Percentiles rank a stretch among this genome's conserved stretches.
These are phyloP conservation scores for Neogobius melanostomus DNA, from an alignment of 2,113 vertebrate genomes.

Conservation along the genomic window DNA sequence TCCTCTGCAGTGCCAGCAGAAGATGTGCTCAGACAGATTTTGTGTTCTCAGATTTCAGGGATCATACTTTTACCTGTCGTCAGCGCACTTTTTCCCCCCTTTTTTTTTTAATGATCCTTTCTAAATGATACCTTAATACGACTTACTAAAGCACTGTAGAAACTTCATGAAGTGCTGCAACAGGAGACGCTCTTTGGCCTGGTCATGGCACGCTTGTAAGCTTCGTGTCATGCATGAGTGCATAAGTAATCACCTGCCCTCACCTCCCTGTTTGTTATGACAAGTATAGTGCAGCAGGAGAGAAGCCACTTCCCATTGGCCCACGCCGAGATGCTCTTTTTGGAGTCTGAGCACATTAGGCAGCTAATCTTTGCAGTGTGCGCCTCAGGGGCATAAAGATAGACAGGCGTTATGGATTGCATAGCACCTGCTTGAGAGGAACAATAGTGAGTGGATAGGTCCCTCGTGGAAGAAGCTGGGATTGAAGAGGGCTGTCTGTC, in stretches of 20 bases:
- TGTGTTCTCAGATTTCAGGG: no score
- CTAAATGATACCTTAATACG: no score
- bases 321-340: slow-evolving; percentile 45
- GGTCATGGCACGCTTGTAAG: slow-evolving; percentile 24
- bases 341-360: slow-evolving; percentile 55
- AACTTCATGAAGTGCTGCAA: background rate
- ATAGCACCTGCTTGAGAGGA: slow-evolving; percentile 47
- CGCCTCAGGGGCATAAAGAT: slow-evolving; percentile 33
- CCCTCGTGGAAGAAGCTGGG: slow-evolving; percentile 41
- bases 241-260: slow-evolving; percentile 60
- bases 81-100: no score
- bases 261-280: slow-evolving; percentile 53
- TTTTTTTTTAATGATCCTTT: no score
- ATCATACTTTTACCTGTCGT: no score
- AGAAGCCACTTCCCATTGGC: slow-evolving; percentile 41
- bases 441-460: slow-evolving; percentile 34
- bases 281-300: slow-evolving; percentile 44
- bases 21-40: no score
- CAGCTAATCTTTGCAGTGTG: slow-evolving; percentile 54
- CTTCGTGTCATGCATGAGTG: slow-evolving; percentile 40
- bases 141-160: no score
- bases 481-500: slow-evolving; percentile 24
- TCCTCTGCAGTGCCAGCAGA: no score
- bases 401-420: slow-evolving; percentile 34
- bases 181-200: slow-evolving; percentile 35